Evolutionary conservation across 2,797 vertebrate genomes (phyloP), one percentile per base, ranked within the genome.

Genomic region (Cirrhinus molitorella): DNA sequence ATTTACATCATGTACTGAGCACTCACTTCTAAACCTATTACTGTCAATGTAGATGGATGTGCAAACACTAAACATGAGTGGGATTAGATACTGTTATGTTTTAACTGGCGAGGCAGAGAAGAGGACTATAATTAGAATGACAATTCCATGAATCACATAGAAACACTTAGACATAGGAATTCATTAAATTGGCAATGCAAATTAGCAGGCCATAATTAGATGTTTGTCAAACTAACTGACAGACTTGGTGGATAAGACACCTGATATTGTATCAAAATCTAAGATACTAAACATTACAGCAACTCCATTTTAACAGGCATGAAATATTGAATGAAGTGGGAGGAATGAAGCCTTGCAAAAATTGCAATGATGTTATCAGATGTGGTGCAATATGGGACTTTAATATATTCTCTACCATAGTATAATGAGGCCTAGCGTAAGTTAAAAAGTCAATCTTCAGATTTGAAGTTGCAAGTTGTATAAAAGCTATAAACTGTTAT

Each of bases 11-110:
- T 57, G 72, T 76, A 40, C 84, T 37, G 55, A 79, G 19, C 71
- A 43, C 59, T 82, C 71, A 81, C 70, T 63, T 81, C 80, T 55
- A 51, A 75, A 83, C 19, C 49, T 71, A 78, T 83, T 78, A 83
- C 82, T 51, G 74, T 83, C 82, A 71, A 13, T 70, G 73, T 14
- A 55, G 61, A 75, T 83, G 71, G 47, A 67, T 83, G 59, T 55
- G n/a, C 31, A 66, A 75, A 83, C 23, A 66, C 31, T 67, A 65
- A 80, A 68, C 31, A 28, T 53, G 17, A 75, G 61, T 53, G 17
- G 37, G 81, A 75, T 66, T 67, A 55, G 80, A 34, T 43, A 75
- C 71, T 67, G 81, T 53, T 82, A 49, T 47, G 13, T 74, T 83
- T 67, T 81, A 74, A 65, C 53, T 66, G 45, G 57, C 4, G 1